Base-by-base conservation (phyloP, 2,113 vertebrate genomes). In the Seriola aureovittata region DNA sequence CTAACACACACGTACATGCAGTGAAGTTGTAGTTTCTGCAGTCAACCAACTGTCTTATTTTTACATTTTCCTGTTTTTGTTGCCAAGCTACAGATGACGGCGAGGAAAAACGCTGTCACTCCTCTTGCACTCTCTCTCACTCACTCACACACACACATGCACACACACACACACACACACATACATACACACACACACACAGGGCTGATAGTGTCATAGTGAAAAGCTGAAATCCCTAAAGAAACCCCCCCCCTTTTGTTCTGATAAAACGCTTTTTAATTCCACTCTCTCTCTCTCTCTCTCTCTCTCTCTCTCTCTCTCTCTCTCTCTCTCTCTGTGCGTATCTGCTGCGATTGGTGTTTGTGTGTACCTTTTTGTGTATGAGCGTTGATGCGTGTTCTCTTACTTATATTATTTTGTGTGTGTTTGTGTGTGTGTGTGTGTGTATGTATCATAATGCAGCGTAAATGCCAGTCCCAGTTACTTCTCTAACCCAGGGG, bases 241-340 rank as follows among this genome's bases (percentile, higher is more conserved):
- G 70, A 87, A 70, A 36, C 34, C 34, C 34, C 34, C 34, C 75
- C 55, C 21, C 32, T 19, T 75, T 80, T 82, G 57, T 86, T 77
- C 57, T 13, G n/a, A 62, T 84, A 66, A 88, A 84, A 70, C 72
- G 55, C 48, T 55, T 86, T 87, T 73, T 78, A 81, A 85, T 87
- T 85, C 52, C 62, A 60, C 62, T 63, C 40, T 42, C 9, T 42
- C 7, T 42, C 40, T 42, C 5, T 38, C n/a, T n/a, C n/a, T n/a
- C n/a, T n/a, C n/a, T n/a, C n/a, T n/a, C n/a, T n/a, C n/a, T n/a
- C n/a, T n/a, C 38, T 38, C 36, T 4, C 38, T 7, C 38, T 8
- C 7, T 38, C 38, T 38, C 38, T 29, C 38, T 38, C 38, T 38
- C 38, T 36, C 68, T 21, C 19, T 83, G 3, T 54, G 7, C 57